Percentiles rank a stretch among this genome's conserved stretches.
phyloP scores from a whole-genome alignment of 2,113 vertebrate genomes.

The Cavia aperea region DNA sequence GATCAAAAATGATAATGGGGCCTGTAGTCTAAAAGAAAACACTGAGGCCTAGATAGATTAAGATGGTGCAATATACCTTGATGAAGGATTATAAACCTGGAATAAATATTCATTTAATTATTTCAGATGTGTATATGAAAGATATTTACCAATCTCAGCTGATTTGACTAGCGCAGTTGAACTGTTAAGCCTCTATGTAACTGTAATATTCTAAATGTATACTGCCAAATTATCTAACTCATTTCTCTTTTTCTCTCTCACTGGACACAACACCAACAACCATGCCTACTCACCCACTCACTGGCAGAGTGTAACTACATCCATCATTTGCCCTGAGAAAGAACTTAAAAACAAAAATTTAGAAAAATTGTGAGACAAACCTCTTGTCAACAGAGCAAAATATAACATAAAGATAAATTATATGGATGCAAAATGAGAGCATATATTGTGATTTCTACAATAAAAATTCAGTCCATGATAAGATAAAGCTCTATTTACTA shows the following conservation, averaged over 20 bases:
- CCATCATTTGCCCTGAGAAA: not conserved
- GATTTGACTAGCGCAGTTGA: not conserved
- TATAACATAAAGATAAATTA: not conserved
- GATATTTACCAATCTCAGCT: not conserved
- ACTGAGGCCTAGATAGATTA: not conserved
- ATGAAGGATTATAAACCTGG: not conserved
- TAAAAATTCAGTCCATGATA: not conserved
- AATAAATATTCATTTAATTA: not conserved
- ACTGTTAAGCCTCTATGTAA: not conserved
- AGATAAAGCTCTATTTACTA: not conserved
- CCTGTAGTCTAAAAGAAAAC: not conserved
- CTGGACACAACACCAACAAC: not conserved
- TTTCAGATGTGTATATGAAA: not conserved
- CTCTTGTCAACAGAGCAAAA: not conserved
- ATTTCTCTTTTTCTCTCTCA: not conserved
- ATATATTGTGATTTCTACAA: not conserved
- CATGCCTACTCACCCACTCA: not conserved
- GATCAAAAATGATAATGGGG: not conserved
- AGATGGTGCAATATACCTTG: not conserved
- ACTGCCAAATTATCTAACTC: not conserved
- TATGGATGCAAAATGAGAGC: not conserved
- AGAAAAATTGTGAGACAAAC: not conserved
- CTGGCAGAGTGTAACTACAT: not conserved
- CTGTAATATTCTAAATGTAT: not conserved
- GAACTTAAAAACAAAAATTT: not conserved